Conservation (phyloP, 2,888 invertebrate genomes). For the Craniophora ligustri region DNA sequence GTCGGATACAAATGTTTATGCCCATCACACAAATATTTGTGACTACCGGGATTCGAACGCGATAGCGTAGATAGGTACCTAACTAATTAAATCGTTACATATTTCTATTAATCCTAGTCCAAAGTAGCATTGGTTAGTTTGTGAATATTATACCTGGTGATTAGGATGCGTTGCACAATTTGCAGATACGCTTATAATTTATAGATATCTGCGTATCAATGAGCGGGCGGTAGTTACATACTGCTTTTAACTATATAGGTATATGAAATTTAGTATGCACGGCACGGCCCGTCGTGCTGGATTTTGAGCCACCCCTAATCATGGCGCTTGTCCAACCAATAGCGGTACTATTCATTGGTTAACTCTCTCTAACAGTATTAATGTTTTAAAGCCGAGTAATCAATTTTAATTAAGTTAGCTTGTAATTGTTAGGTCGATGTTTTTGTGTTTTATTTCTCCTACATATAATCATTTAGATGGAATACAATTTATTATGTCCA, state of each 20-base stretch:
- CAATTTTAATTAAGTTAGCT: not conserved
- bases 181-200: slow-evolving; percentile 42
- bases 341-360: slow-evolving; percentile 72
- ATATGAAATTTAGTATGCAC: slow-evolving; percentile 69
- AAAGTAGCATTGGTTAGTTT: slow-evolving; percentile 11
- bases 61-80: too few relatives aligned
- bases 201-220: slow-evolving; percentile 42
- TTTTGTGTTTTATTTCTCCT: too few relatives aligned
- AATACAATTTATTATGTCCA: too few relatives aligned
- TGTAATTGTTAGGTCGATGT: too few relatives aligned
- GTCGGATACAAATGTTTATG: too few relatives aligned
- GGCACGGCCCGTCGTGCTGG: slow-evolving; percentile 59
- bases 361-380: slow-evolving; percentile 39
- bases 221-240: slow-evolving; percentile 34
- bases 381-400: slow-evolving; percentile 31
- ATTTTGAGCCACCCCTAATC: slow-evolving; percentile 68
- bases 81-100: too few relatives aligned
- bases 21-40: too few relatives aligned
- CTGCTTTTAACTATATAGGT: too few relatives aligned
- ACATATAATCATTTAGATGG: too few relatives aligned
- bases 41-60: too few relatives aligned
- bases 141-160: slow-evolving; percentile 14
- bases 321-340: slow-evolving; percentile 71
- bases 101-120: slow-evolving; percentile 6
- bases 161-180: slow-evolving; percentile 38